A percentile compares a stretch with the other conserved stretches of the same genome.
Conservation (phyloP, 2,888 invertebrate species). For the Dicyrtoma fusca region DNA sequence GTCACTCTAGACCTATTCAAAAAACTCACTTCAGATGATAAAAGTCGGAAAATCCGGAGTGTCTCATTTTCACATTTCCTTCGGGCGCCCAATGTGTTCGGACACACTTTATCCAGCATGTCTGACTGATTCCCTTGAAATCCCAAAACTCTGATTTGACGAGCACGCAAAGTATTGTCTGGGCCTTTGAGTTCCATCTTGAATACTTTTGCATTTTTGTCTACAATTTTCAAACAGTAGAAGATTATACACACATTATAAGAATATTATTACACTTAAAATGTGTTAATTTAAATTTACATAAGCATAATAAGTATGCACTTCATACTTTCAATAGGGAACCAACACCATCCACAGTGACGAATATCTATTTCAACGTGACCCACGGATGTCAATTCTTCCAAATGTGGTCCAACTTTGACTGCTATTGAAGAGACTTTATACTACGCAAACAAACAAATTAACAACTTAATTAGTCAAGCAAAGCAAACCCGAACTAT, state of each 20-base stretch:
- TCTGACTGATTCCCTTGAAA: conserved; percentile 61
- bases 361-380: conserved; percentile 84
- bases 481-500: too few relatives aligned
- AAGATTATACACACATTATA: not conserved
- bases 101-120: conserved; percentile 52
- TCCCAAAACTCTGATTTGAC: conserved; percentile 77
- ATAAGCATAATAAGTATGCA: not conserved
- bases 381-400: conserved; percentile 78
- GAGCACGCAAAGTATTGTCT: conserved; percentile 83
- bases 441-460: too few relatives aligned
- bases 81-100: conserved; percentile 71
- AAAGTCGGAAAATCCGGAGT: conserved; percentile 84
- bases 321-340: conserved; percentile 72
- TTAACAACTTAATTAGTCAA: too few relatives aligned
- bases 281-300: not conserved
- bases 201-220: conserved; percentile 63
- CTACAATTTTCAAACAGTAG: conserved; percentile 37
- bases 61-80: conserved; percentile 89
- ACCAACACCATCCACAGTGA: conserved; percentile 88
- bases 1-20: not conserved
- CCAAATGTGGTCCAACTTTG: conserved; percentile 77
- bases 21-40: conserved; percentile 77
- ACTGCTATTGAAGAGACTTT: conserved; percentile 86
- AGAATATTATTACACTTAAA: not conserved
- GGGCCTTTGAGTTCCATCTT: conserved; percentile 88